Percentiles rank a stretch among this genome's conserved stretches.
phyloP scores from a whole-genome alignment of 2,888 invertebrate genomes.

The Tinea pellionella region DNA sequence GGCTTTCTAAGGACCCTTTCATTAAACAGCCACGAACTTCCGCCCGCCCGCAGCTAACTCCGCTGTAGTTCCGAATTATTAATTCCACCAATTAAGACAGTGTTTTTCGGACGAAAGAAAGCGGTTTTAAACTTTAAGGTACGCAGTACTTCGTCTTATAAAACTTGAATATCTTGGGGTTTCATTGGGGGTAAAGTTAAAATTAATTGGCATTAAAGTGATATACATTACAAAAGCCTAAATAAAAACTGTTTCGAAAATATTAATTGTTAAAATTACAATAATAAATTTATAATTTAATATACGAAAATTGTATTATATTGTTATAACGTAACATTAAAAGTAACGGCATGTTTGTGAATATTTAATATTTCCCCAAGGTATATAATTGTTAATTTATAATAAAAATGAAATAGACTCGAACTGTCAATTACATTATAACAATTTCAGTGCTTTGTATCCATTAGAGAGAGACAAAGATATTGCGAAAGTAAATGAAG shows the following conservation, averaged over 20 bases:
- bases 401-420: background rate
- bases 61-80: slow-evolving; percentile 39
- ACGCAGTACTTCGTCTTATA: background rate
- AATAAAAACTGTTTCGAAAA: background rate
- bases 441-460: background rate
- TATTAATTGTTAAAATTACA: background rate
- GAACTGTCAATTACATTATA: background rate
- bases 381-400: background rate
- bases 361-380: background rate
- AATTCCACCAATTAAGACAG: slow-evolving; percentile 48
- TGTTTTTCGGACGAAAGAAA: slow-evolving; percentile 27
- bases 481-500: background rate
- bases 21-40: slow-evolving; percentile 28
- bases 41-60: slow-evolving; percentile 29
- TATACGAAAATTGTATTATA: background rate
- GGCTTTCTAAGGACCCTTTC: slow-evolving; percentile 9
- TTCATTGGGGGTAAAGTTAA: slow-evolving; percentile 4
- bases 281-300: background rate
- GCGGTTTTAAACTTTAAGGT: slow-evolving; percentile 23
- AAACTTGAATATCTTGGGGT: slow-evolving; percentile 12
- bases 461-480: background rate
- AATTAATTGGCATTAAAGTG: slow-evolving; percentile 2
- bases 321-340: background rate
- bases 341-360: background rate
- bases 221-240: background rate